A percentile compares a stretch with the other conserved stretches of the same genome.
Conservation (phyloP, 2,113 vertebrate genomes). For the Centropristis striata region DNA sequence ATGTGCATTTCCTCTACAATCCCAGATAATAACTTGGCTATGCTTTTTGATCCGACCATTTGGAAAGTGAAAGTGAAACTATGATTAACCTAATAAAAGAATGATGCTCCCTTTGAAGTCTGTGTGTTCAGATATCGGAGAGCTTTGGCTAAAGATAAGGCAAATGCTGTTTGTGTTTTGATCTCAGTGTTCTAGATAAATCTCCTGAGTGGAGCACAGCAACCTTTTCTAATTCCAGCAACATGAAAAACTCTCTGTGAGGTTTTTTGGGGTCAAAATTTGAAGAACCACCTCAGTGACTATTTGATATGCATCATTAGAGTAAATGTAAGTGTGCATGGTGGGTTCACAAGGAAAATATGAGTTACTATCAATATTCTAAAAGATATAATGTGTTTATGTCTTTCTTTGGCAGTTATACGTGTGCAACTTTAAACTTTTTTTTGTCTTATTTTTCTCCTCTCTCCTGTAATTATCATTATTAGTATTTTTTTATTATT, state of each 20-base stretch:
- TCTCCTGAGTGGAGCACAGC: neutral
- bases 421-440: too few species aligned
- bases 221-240: neutral
- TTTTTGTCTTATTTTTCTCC: too few species aligned
- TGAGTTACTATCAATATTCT: neutral
- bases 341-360: neutral
- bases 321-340: neutral
- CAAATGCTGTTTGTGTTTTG: slow-evolving; percentile 23
- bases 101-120: slow-evolving; percentile 33
- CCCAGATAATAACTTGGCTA: slow-evolving; percentile 40
- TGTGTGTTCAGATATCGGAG: neutral
- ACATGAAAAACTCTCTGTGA: neutral
- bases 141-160: slow-evolving; percentile 25
- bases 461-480: too few species aligned
- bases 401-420: too few species aligned
- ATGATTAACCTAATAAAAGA: slow-evolving; percentile 49
- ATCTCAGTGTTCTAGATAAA: slow-evolving; percentile 12
- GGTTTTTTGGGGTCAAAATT: neutral
- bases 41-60: slow-evolving; percentile 46
- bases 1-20: slow-evolving; percentile 39
- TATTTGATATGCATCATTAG: neutral
- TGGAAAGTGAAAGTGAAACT: slow-evolving; percentile 40
- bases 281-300: neutral
- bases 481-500: too few species aligned
- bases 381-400: neutral